A percentile compares a stretch with the other conserved stretches of the same genome.
These are phyloP conservation scores for Cancer borealis DNA, from an alignment of 2,888 invertebrate genomes.

Conservation along the genomic window DNA sequence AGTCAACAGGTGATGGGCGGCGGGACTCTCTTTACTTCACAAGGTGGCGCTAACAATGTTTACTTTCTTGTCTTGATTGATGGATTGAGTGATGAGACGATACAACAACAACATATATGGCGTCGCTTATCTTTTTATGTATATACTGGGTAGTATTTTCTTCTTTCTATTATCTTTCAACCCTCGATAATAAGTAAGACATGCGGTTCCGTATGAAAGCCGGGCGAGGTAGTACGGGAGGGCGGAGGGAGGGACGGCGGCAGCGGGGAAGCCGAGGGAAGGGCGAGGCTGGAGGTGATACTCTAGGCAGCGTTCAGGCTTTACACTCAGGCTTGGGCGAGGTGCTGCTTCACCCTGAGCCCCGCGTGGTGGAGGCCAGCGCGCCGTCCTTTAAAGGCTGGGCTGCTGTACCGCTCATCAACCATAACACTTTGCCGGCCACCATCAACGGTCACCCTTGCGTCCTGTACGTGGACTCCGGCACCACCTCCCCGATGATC, in stretches of 20 bases:
- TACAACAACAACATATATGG: not conserved
- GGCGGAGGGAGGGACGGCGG: not conserved
- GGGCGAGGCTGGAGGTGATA: not conserved
- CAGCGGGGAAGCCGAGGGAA: not conserved
- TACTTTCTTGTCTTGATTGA: too few species aligned
- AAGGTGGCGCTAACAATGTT: not conserved
- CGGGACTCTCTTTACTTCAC: not conserved
- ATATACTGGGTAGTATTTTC: not conserved
- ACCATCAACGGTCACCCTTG: not conserved
- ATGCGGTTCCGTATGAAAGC: not conserved
- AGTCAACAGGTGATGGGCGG: not conserved
- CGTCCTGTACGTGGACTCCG: slow-evolving; percentile 9
- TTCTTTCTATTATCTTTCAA: not conserved
- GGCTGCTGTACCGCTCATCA: not conserved
- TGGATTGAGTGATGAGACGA: too few species aligned
- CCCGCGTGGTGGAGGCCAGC: not conserved
- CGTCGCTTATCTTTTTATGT: not conserved
- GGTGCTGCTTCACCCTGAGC: not conserved
- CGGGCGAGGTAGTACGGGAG: not conserved
- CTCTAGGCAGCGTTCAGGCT: not conserved
- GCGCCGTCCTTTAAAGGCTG: not conserved
- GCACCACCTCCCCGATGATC: slow-evolving; percentile 23
- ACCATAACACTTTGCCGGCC: not conserved
- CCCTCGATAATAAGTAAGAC: not conserved
- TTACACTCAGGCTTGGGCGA: not conserved